These are phyloP conservation scores for Acleris holmiana DNA, from an alignment of 2,888 invertebrate species.

Conservation along the genomic window DNA sequence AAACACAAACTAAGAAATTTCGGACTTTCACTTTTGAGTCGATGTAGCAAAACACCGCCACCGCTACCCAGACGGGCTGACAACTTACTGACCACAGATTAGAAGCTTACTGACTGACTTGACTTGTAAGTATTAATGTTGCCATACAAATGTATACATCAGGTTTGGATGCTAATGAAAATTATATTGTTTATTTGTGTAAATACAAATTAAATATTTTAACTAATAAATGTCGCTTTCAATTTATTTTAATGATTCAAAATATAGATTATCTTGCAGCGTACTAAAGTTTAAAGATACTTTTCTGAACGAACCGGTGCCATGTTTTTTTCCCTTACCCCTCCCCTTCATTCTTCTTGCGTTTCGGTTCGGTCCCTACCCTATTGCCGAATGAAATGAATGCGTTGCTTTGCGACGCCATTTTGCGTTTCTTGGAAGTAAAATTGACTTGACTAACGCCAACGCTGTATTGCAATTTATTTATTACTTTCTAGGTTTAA, in stretches of 20 bases:
- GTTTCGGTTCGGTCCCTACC: not conserved
- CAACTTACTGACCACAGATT: constrained; percentile 5
- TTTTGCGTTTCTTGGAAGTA: constrained; percentile 53
- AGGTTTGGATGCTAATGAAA: too few species aligned
- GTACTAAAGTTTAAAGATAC: too few species aligned
- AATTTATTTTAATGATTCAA: too few species aligned
- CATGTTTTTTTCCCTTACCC: not conserved
- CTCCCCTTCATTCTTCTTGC: not conserved
- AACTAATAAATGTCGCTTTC: too few species aligned
- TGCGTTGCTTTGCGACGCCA: constrained; percentile 52
- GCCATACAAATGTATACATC: not conserved
- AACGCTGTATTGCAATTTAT: constrained; percentile 14
- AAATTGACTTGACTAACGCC: constrained; percentile 40
- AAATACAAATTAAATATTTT: too few species aligned
- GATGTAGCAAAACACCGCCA: constrained; percentile 18
- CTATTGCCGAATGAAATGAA: not conserved
- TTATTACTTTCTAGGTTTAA: constrained; percentile 5
- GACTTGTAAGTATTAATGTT: constrained; percentile 1
- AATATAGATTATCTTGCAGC: too few species aligned
- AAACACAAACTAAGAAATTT: constrained; percentile 21
- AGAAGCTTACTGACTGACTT: too few species aligned
- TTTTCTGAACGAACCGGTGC: too few species aligned
- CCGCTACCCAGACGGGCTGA: not conserved
- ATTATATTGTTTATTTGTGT: too few species aligned
- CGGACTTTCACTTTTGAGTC: constrained; percentile 32